These are phyloP conservation scores for Criorhina ranunculi DNA, from an alignment of 2,888 invertebrate genomes.

Conservation along the genomic window DNA sequence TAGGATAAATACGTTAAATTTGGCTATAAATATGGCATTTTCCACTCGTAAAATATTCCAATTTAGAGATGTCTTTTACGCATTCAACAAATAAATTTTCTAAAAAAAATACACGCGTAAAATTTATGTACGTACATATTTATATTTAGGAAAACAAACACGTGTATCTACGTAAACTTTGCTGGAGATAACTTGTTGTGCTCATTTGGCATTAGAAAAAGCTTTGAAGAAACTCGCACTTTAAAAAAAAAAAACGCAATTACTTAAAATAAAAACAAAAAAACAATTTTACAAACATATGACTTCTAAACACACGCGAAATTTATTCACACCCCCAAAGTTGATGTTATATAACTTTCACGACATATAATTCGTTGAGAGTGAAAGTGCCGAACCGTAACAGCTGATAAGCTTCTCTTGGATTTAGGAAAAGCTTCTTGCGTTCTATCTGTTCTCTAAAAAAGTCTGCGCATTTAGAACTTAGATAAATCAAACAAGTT, in stretches of 20 bases:
- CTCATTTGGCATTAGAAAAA: background rate
- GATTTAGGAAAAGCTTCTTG: background rate
- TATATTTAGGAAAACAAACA: conserved; percentile 12
- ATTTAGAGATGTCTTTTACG: background rate
- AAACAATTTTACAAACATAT: conserved; percentile 2
- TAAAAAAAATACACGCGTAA: background rate
- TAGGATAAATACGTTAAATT: background rate
- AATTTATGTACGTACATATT: conserved; percentile 3
- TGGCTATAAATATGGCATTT: background rate
- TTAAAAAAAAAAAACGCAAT: background rate
- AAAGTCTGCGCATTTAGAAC: conserved; percentile 5
- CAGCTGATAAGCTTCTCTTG: conserved; percentile 3
- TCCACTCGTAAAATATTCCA: background rate
- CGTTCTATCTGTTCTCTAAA: background rate
- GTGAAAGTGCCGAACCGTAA: conserved; percentile 2
- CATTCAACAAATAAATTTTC: background rate
- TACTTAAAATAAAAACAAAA: background rate
- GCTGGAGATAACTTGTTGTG: background rate
- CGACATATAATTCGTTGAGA: background rate
- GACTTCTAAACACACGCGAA: background rate
- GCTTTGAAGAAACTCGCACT: background rate
- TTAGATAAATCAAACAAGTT: background rate
- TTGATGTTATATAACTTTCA: conserved; percentile 16
- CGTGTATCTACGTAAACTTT: background rate
- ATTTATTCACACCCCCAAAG: conserved; percentile 36